Evolutionary conservation across 2,797 vertebrate species (phyloP).

Genomic region (Siniperca obscura): DNA sequence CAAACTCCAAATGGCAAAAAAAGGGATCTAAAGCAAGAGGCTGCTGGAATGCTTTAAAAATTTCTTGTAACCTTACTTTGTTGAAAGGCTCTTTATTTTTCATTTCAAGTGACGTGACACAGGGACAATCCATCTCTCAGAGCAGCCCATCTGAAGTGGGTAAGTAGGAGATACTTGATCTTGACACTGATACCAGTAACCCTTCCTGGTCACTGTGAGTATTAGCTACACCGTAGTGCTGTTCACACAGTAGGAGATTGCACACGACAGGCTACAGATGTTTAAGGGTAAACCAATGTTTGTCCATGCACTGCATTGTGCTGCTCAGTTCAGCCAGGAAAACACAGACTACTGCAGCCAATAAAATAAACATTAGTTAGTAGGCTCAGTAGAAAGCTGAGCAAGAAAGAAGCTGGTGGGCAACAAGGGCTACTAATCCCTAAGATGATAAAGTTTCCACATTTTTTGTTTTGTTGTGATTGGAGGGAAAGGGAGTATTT

Average conservation of each 20-base stretch:
- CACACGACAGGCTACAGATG: constrained; percentile 51
- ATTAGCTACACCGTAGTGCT: constrained; percentile 18
- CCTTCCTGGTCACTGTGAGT: constrained; percentile 20
- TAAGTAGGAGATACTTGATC: constrained; percentile 75
- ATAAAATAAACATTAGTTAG: constrained; percentile 64
- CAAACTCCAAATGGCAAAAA: constrained; percentile 22
- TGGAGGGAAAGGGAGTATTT: constrained; percentile 31
- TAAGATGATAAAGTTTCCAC: constrained; percentile 40
- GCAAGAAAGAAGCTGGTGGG: constrained; percentile 23
- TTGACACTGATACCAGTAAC: constrained; percentile 54
- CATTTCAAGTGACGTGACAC: constrained; percentile 43
- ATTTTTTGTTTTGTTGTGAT: constrained; percentile 51
- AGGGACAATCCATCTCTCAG: constrained; percentile 58
- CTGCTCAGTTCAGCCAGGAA: constrained; percentile 34
- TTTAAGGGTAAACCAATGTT: constrained; percentile 27
- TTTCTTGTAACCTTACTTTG: constrained; percentile 29
- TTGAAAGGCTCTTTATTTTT: constrained; percentile 33
- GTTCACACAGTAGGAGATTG: constrained; percentile 36
- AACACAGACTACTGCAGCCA: constrained; percentile 44
- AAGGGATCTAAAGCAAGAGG: constrained; percentile 18
- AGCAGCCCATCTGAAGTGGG: constrained; percentile 63
- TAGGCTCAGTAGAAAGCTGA: constrained; percentile 23
- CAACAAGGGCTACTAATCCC: constrained; percentile 31
- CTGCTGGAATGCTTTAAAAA: constrained; percentile 36
- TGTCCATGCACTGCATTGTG: constrained; percentile 25